Base-by-base conservation (phyloP, 2,797 vertebrate genomes). In the Okamejei kenojei region DNA sequence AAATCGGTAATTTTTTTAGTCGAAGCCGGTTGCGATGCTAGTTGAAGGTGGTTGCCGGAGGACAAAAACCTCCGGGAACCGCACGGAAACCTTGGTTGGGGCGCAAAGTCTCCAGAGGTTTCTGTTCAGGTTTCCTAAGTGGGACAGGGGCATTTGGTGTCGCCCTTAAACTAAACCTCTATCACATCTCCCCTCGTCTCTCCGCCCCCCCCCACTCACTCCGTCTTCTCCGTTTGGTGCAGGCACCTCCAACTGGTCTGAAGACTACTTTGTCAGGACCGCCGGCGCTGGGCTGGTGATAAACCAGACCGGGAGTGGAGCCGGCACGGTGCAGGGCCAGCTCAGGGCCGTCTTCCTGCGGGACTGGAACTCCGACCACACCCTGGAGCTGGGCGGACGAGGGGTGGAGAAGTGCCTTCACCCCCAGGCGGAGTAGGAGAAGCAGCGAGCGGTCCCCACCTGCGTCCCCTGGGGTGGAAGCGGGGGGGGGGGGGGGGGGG, bases 181-280 rank as follows among this genome's bases (percentile, higher is more conserved):
- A 38, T 38, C 38, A 38, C 38, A 1, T 38, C 38, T 38, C 38
- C 38, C 38, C 38, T 38, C 38, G 38, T 38, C 38, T 38, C 38
- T 38, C 38, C 38, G 38, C 38, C 38, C 38, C 38, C 38, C 38
- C 1, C 38, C 38, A 38, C 38, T 38, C 38, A 38, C 38, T 38
- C 38, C 38, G 38, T 38, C 38, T 38, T 38, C 38, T 38, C 19
- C 90, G 63, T 73, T 73, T 15, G 38, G 38, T 0, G 11, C 94
- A 97, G 97, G 97, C 78, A 97, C 97, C 0, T 97, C 97, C 78
- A 97, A 97, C 95, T 97, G 97, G 97, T 97, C 97, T 0, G 96
- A 97, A 94, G 95, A 96, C 94, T 97, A 97, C 94, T 97, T 97
- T 93, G 96, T 94, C 29, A 93, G 95, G 19, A 97, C 97, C 0